Percentiles rank a stretch among this genome's conserved stretches.
These are phyloP conservation scores for Neodon shergylaensis DNA, from an alignment of 2,113 vertebrate species.

Conservation along the genomic window DNA sequence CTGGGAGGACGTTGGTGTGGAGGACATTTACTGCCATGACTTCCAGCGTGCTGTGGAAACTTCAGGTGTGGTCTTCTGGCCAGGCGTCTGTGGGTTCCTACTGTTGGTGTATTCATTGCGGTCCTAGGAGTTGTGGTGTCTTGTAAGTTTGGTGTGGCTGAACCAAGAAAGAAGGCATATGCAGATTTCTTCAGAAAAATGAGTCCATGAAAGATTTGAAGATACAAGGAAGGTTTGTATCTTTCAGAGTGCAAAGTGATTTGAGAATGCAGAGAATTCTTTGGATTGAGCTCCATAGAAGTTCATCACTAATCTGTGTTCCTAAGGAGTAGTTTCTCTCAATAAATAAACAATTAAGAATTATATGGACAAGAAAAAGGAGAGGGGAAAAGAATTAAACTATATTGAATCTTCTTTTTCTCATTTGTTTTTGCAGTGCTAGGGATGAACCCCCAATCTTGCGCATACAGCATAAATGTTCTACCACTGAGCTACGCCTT, in stretches of 20 bases:
- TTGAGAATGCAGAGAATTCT: constrained; percentile 38
- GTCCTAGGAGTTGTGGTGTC: not conserved
- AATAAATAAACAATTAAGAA: constrained; percentile 67
- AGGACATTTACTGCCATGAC: not conserved
- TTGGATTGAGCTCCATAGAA: constrained; percentile 36
- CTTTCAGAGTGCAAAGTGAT: not conserved
- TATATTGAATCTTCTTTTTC: constrained; percentile 26
- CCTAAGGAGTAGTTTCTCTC: constrained; percentile 62
- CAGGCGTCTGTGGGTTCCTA: not conserved
- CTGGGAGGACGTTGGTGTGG: not conserved
- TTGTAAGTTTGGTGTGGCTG: too few species aligned
- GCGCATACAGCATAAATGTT: not conserved
- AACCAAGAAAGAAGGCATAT: too few species aligned
- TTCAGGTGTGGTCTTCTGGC: not conserved
- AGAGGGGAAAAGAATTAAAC: not conserved
- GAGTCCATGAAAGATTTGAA: not conserved
- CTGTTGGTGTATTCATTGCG: not conserved
- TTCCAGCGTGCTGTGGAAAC: not conserved
- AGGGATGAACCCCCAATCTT: not conserved
- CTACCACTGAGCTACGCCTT: not conserved
- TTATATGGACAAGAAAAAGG: constrained; percentile 5
- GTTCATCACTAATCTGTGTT: constrained; percentile 30
- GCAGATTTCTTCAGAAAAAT: too few species aligned
- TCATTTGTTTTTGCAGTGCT: not conserved
- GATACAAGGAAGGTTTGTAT: not conserved